These are phyloP conservation scores for Embidobia sp. DNA, from an alignment of 2,888 invertebrate species.

Conservation along the genomic window DNA sequence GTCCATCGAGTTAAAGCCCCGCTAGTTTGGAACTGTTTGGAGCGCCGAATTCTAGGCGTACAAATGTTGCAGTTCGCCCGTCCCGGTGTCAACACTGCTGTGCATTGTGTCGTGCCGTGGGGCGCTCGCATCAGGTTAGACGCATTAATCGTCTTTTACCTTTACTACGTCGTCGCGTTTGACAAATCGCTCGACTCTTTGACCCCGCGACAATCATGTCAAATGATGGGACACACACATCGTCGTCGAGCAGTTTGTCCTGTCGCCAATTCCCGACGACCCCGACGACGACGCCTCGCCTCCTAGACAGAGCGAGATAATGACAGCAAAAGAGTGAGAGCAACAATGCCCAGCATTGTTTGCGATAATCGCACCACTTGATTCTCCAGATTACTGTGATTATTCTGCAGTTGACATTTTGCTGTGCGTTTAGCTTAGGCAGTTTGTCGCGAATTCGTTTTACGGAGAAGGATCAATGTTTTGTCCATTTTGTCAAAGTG, in stretches of 20 bases:
- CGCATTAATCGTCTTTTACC: background rate
- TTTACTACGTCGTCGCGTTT: conserved; percentile 42
- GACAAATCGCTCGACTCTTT: conserved; percentile 42
- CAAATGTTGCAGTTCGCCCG: conserved; percentile 3
- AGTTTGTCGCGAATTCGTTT: too few relatives aligned
- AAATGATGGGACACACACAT: too few relatives aligned
- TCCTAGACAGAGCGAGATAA: background rate
- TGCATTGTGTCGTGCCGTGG: conserved; percentile 6
- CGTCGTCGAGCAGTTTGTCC: conserved; percentile 42
- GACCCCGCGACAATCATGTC: conserved; percentile 33
- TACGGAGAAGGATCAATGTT: too few relatives aligned
- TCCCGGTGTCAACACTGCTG: background rate
- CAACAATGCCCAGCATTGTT: too few relatives aligned
- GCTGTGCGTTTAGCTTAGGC: too few relatives aligned
- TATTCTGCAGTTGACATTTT: too few relatives aligned
- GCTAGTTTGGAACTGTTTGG: background rate
- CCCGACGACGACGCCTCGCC: too few relatives aligned
- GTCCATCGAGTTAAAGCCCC: too few relatives aligned
- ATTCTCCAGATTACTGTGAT: too few relatives aligned
- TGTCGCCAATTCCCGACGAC: conserved; percentile 19
- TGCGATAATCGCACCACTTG: too few relatives aligned
- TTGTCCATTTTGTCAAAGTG: too few relatives aligned
- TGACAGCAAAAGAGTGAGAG: too few relatives aligned
- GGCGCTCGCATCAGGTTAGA: conserved; percentile 17
- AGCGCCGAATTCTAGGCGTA: background rate